Base-by-base conservation (phyloP, 2,888 invertebrate species). In the Sminthurinus aureus region DNA sequence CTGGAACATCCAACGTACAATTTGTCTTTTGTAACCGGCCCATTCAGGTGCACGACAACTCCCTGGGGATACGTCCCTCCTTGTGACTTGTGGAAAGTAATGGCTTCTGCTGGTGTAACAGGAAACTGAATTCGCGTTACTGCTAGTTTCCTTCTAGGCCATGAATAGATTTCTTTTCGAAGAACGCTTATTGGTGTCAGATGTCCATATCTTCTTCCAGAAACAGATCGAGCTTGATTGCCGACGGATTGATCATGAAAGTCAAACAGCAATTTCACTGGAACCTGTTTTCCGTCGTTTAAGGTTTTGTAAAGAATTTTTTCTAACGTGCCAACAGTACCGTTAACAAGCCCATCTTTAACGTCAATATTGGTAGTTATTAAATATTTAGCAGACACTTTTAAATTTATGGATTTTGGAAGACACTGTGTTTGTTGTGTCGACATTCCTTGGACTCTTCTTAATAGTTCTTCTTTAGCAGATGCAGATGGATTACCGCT, bases 21-120 rank as follows among this genome's bases (percentile, higher is more conserved):
- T 9, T 20, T 9, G 9, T 78, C 64, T 24, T 64, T 58, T 4
- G 9, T 3, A 6, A 78, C 15, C 15, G 24, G 0, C 0, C 20
- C 13, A 11, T 15, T 26, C 9, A 67, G 0, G 51, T 64, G 18
- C 11, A 85, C 83, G 50, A 85, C 86, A 0, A 86, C 38, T 38
- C 38, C 38, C 6, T 38, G 38, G 6, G 38, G 38, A 38, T 38
- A 38, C 3, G 38, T 38, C 1, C 38, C 38, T 2, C 87, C 87
- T 83, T 88, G 88, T 8, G 83, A 58, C 74, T 88, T 88, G 50
- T 85, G 83, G 22, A 87, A 82, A 0, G 88, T 87, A 3, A 86
- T 83, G 0, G 80, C 85, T 78, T 87, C 83, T 4, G 86, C 86
- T 0, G 80, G 13, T 9, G 81, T 71, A 0, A 87, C 0, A 0